Evolutionary conservation across 2,888 invertebrate genomes (phyloP), one percentile per base, ranked within the genome.

Genomic region (Brachylomia viminalis): DNA sequence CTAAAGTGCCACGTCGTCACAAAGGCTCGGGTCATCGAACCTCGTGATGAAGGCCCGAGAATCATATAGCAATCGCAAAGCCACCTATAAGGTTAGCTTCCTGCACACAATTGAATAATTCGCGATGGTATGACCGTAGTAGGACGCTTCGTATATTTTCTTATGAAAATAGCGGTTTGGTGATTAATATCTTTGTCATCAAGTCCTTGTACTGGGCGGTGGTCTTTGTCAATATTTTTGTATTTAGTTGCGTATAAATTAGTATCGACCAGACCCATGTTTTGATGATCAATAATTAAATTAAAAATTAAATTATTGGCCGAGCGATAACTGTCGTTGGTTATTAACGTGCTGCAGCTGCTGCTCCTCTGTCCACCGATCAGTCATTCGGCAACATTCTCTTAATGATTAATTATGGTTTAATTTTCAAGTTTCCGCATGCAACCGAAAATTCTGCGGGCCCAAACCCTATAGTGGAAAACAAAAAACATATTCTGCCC

Each of bases 51-150:
- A 79, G 73, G 72, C 80, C 72, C 80, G 76, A 79, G 78, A 85
- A 84, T n/a, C n/a, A n/a, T n/a, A n/a, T 87, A 79, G 83, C 87
- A 81, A 86, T 84, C 82, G 88, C 87, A 81, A 86, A 84, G 81
- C 83, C 79, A 91, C 93, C 85, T 92, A 93, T 92, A 94, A 87
- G 94, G 94, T 30, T 52, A 70, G 90, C 92, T 92, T 95, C 94
- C 95, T 93, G 92, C 82, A 84, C 86, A 93, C 94, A 94, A 94
- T 93, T 89, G 91, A 88, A 87, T 89, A 88, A 91, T 93, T 92
- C 83, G 92, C 92, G 85, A 85, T 69, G 78, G 83, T 61, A 61
- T 58, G 62, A 65, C 92, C 92, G 84, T 92, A 89, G 88, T 86
- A 86, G 89, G 88, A 75, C 72, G 75, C 76, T 75, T 80, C 78